Percentiles rank a stretch among this genome's conserved stretches.
Conservation (phyloP, 2,797 vertebrate species). For the Champsocephalus esox region DNA sequence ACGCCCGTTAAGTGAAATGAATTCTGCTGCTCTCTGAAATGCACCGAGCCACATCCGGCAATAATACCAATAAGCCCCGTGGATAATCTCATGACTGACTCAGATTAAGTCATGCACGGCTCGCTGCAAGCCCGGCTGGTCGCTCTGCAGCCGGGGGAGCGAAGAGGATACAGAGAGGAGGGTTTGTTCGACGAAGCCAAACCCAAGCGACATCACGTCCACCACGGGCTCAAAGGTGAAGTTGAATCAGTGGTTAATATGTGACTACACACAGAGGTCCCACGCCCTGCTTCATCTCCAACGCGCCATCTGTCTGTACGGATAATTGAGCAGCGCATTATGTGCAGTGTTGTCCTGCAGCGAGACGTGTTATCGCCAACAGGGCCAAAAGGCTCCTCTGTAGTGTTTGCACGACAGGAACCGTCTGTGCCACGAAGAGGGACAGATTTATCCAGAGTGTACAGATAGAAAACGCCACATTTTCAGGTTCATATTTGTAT, state of each 20-base stretch:
- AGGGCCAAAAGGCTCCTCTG: slow-evolving; percentile 46
- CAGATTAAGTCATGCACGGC: slow-evolving; percentile 78
- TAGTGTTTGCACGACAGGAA: slow-evolving; percentile 12
- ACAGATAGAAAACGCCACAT: too few species aligned
- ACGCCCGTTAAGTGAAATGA: slow-evolving; percentile 73
- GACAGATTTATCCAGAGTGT: too few species aligned
- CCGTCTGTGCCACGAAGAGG: not conserved
- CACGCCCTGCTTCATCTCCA: slow-evolving; percentile 64
- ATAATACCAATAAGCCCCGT: slow-evolving; percentile 82
- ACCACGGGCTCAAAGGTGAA: slow-evolving; percentile 57
- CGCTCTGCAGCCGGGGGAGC: slow-evolving; percentile 20
- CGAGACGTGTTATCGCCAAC: slow-evolving; percentile 29
- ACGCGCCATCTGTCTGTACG: slow-evolving; percentile 56
- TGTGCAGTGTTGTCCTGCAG: slow-evolving; percentile 60
- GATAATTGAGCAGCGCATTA: slow-evolving; percentile 64
- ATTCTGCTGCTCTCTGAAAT: slow-evolving; percentile 75
- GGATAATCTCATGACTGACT: slow-evolving; percentile 83
- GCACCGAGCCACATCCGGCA: slow-evolving; percentile 80
- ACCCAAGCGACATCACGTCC: not conserved
- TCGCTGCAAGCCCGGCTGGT: slow-evolving; percentile 59
- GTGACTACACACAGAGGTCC: slow-evolving; percentile 57
- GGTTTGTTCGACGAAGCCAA: slow-evolving; percentile 25
- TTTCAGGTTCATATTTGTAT: too few species aligned
- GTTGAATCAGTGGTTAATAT: slow-evolving; percentile 70
- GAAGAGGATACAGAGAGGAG: slow-evolving; percentile 18